These are phyloP conservation scores for Aleadryas rufinucha DNA, from an alignment of 2,113 vertebrate genomes.

Conservation along the genomic window DNA sequence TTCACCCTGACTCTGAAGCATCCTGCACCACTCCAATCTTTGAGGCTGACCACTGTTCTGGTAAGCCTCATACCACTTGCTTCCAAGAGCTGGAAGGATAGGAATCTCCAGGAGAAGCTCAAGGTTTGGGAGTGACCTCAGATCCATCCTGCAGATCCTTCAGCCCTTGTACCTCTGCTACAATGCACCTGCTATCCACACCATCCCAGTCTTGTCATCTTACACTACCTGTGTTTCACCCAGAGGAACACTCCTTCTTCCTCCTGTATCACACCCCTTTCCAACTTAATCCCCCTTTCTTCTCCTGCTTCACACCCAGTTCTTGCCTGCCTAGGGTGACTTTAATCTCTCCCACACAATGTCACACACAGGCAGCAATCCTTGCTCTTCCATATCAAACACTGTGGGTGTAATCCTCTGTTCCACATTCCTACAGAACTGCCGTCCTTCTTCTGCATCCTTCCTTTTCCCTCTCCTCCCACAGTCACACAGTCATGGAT, in stretches of 20 bases:
- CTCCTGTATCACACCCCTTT: not conserved
- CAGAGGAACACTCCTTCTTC: not conserved
- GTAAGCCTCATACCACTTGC: not conserved
- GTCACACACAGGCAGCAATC: conserved; percentile 1
- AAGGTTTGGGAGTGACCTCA: not conserved
- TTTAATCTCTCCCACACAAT: not conserved
- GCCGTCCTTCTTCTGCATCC: not conserved
- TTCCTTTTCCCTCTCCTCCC: not conserved
- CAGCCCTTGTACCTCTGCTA: not conserved
- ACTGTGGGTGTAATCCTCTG: not conserved
- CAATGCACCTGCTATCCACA: not conserved
- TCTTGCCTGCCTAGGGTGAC: not conserved
- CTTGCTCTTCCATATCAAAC: not conserved
- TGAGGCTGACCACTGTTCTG: not conserved
- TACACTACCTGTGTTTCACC: not conserved
- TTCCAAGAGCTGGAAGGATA: not conserved
- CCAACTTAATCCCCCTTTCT: not conserved
- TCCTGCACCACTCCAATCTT: too few relatives aligned
- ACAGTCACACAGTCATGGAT: not conserved
- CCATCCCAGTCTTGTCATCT: not conserved
- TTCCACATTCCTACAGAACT: not conserved
- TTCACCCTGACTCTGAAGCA: not conserved
- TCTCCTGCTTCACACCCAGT: not conserved
- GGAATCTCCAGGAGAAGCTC: not conserved
- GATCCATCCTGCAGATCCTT: not conserved